These are phyloP conservation scores for Caenorhabditis sinica DNA, from an alignment of 2,888 invertebrate genomes.

Conservation along the genomic window DNA sequence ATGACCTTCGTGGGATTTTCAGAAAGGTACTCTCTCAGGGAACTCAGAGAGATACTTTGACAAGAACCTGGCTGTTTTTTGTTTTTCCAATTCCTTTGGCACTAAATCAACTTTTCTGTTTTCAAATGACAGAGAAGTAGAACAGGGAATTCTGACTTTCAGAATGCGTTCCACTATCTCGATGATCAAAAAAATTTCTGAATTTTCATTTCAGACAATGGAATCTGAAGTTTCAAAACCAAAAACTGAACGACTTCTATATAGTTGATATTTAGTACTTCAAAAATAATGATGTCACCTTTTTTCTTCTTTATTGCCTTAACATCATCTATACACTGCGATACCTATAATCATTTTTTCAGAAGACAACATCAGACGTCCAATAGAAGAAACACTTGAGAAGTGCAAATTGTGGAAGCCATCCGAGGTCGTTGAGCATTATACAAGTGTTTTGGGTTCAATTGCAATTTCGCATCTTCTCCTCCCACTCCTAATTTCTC, in stretches of 20 bases:
- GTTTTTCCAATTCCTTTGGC: not conserved
- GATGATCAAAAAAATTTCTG: not conserved
- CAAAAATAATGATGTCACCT: slow-evolving; percentile 10
- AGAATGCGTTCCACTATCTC: not conserved
- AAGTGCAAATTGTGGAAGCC: slow-evolving; percentile 19
- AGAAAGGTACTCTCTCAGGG: not conserved
- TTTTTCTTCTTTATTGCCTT: not conserved
- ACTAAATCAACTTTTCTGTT: not conserved
- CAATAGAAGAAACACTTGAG: slow-evolving; percentile 5
- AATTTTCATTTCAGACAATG: not conserved
- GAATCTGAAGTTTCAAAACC: not conserved
- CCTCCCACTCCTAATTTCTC: not conserved
- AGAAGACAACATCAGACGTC: not conserved
- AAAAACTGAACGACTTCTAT: not conserved
- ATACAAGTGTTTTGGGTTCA: slow-evolving; percentile 7
- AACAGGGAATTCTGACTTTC: not conserved
- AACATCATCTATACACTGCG: slow-evolving; percentile 5
- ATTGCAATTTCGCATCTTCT: not conserved
- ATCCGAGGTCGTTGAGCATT: not conserved
- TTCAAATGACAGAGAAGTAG: not conserved
- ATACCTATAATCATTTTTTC: slow-evolving; percentile 22
- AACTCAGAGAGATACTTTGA: not conserved
- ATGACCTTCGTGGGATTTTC: not conserved
- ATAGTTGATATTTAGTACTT: no score
- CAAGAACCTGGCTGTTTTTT: not conserved